Base-by-base conservation (phyloP, 1,140 invertebrate species). In the Nephila pilipes region DNA sequence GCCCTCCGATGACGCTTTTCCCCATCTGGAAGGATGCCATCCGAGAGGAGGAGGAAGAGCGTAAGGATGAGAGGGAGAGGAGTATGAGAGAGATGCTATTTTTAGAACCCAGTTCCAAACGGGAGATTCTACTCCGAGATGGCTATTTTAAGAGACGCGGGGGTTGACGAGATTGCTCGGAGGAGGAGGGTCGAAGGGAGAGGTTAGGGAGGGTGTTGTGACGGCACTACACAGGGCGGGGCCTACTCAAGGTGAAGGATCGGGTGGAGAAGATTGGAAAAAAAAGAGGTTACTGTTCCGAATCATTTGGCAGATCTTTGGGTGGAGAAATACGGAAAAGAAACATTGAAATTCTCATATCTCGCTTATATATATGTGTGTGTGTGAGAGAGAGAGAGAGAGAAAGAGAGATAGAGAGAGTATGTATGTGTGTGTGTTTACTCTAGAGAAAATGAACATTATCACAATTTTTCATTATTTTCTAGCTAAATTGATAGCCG, bases 91-190 rank as follows among this genome's bases (percentile, higher is more conserved):
- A 38, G 69, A 46, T 65, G 20, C 85, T 87, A 87, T 87, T 87
- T 87, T 87, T 87, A 87, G 85, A 65, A 14, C 22, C 18, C 55
- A 18, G 83, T 46, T 85, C 83, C 25, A 85, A 85, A 85, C 85
- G 60, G 85, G 60, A 63, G 85, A 87, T 63, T 36, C 85, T 87
- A 54, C 60, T 87, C 85, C 54, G 54, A 58, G 55, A 60, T 36
- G 54, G 83, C 25, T 85, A 85, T 85, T 85, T 85, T 85, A 32
- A 22, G 83, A 60, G 55, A 10, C 12, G n/a, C 36, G 54, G 54
- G 83, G 54, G 55, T 46, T 46, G 83, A 14, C 12, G 54, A n/a
- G 65, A 57, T 55, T 54, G 46, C 81, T 16, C 36, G 38, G 46
- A 83, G 46, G 25, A 4, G 58, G 58, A 60, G 58, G 58, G 58